Conservation (phyloP, 2,113 vertebrate genomes). For the Psittacara wagleri region DNA sequence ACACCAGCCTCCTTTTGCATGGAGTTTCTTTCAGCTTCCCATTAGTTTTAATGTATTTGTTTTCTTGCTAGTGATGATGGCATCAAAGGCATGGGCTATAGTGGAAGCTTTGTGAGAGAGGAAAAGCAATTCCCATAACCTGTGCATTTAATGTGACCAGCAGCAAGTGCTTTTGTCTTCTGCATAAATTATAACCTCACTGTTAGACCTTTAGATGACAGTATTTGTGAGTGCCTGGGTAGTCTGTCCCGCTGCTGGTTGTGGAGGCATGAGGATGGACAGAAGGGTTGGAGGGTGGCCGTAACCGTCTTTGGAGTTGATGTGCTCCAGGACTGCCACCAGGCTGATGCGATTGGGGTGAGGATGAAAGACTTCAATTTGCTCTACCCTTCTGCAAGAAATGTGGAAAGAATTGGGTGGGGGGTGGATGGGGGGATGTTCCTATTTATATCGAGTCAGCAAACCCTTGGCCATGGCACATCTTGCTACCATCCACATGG, state of each 20-base stretch:
- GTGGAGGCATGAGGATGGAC: not conserved
- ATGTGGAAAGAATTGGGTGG: not conserved
- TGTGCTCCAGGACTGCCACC: not conserved
- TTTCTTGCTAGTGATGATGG: not conserved
- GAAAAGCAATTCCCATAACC: not conserved
- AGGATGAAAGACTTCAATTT: not conserved
- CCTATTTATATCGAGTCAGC: not conserved
- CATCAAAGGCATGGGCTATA: not conserved
- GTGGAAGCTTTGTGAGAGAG: not conserved
- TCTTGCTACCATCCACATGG: not conserved
- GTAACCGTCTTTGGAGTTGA: not conserved
- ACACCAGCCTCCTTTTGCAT: not conserved
- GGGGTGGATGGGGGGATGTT: accelerated
- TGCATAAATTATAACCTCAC: not conserved
- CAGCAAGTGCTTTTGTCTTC: not conserved
- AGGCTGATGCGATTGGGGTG: not conserved
- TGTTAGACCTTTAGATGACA: not conserved
- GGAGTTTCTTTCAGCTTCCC: not conserved
- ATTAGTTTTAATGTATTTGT: not conserved
- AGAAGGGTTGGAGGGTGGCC: not conserved
- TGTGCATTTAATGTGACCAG: not conserved
- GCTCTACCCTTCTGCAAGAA: not conserved
- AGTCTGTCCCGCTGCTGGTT: not conserved
- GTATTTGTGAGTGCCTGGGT: not conserved
- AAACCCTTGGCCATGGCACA: not conserved